Evolutionary conservation across 2,888 invertebrate species (phyloP).

Genomic region (Orthosia gracilis): DNA sequence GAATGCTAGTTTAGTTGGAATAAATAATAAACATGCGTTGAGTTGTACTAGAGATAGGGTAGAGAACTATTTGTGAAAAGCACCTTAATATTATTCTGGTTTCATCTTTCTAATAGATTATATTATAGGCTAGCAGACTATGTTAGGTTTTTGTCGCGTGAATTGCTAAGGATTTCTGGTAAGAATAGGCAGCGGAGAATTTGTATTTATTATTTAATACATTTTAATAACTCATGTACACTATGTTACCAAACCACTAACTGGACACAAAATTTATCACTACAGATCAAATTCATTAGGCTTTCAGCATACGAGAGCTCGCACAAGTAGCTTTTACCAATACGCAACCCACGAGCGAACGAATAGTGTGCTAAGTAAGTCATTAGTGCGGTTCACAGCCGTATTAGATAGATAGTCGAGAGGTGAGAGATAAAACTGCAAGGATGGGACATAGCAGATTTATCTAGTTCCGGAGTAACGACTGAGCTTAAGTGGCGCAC

Average conservation of each 20-base stretch:
- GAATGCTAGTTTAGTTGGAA: conserved; percentile 7
- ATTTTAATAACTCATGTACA: too few relatives aligned
- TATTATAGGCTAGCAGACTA: too few relatives aligned
- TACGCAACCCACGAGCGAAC: conserved; percentile 36
- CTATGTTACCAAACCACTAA: too few relatives aligned
- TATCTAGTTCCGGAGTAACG: conserved; percentile 6
- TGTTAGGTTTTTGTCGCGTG: not conserved
- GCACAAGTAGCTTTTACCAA: not conserved
- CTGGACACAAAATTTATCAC: too few relatives aligned
- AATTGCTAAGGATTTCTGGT: not conserved
- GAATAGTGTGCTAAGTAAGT: conserved; percentile 64
- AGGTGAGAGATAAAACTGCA: conserved; percentile 42
- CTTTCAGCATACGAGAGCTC: not conserved
- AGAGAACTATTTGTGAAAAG: not conserved
- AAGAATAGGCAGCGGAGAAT: not conserved
- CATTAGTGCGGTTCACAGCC: conserved; percentile 56
- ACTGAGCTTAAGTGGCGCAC: not conserved
- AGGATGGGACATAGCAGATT: conserved; percentile 3
- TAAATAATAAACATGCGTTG: not conserved
- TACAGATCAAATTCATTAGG: not conserved
- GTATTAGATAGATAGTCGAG: conserved; percentile 38
- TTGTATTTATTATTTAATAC: not conserved
- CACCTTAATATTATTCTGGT: not conserved
- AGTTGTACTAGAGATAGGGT: conserved; percentile 5
- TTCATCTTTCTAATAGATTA: not conserved